Conservation (phyloP, 2,797 vertebrate genomes). For the Syngnathus acus region DNA sequence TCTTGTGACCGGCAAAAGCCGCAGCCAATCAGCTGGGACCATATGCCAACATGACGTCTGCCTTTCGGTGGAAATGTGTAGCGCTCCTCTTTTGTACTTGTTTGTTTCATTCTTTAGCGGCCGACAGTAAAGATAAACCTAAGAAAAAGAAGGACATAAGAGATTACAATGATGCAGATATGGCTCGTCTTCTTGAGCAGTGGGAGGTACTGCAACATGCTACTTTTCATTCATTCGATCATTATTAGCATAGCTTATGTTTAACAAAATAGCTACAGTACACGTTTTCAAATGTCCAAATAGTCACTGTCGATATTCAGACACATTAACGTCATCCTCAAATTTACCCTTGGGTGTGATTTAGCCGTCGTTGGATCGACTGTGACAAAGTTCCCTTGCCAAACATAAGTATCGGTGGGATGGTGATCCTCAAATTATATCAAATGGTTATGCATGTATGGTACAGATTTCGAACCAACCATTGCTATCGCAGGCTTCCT, state of each 20-base stretch:
- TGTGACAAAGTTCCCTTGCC: no score
- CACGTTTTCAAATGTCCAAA: no score
- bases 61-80: constrained; percentile 29
- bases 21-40: constrained; percentile 56
- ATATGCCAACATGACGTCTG: constrained; percentile 71
- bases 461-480: no score
- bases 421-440: no score
- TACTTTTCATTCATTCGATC: not conserved
- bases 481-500: no score
- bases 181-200: constrained; percentile 92
- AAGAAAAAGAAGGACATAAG: constrained; percentile 91
- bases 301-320: no score
- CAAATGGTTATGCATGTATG: no score
- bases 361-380: no score
- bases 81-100: constrained; percentile 41
- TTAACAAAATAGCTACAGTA: not conserved
- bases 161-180: constrained; percentile 95
- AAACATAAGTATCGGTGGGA: no score
- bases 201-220: constrained; percentile 78
- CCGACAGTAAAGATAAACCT: constrained; percentile 41
- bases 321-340: no score
- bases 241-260: not conserved
- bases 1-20: constrained; percentile 31
- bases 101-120: constrained; percentile 28
- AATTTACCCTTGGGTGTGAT: no score